These are phyloP conservation scores for Pelosia muscerda DNA, from an alignment of 2,888 invertebrate genomes.

Conservation along the genomic window DNA sequence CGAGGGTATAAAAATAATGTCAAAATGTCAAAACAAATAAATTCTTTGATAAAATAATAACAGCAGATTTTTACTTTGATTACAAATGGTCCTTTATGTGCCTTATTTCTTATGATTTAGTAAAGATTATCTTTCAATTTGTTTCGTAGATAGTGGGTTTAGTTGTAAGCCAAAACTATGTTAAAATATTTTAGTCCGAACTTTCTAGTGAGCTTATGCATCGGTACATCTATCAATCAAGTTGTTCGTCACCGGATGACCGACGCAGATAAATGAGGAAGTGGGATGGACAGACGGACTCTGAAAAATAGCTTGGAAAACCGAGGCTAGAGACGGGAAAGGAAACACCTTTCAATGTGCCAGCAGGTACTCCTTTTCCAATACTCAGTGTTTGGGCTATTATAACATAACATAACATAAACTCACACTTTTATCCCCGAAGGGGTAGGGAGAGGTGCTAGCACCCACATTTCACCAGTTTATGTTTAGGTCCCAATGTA, in stretches of 20 bases:
- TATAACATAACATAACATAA: too few species aligned
- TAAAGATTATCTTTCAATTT: too few species aligned
- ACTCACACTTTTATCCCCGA: too few species aligned
- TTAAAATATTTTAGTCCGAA: not conserved
- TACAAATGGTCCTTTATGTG: too few species aligned
- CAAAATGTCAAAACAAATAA: too few species aligned
- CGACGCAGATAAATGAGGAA: conserved; percentile 52
- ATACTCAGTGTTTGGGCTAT: not conserved
- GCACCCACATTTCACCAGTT: too few species aligned
- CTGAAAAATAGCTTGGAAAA: conserved; percentile 51
- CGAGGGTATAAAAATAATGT: too few species aligned
- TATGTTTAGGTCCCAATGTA: too few species aligned
- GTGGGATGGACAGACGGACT: conserved; percentile 45
- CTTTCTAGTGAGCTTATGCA: conserved; percentile 33
- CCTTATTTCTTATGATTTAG: too few species aligned
- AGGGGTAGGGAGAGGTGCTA: too few species aligned
- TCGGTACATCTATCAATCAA: conserved; percentile 36
- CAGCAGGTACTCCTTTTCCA: conserved; percentile 17
- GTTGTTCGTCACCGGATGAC: conserved; percentile 49
- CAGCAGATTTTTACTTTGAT: too few species aligned
- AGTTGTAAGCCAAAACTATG: not conserved
- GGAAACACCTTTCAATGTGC: conserved; percentile 33
- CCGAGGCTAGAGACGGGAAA: conserved; percentile 28
- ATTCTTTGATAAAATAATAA: too few species aligned
- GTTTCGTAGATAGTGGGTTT: not conserved